Base-by-base conservation (phyloP, 2,797 vertebrate species). In the Gambusia yucatana region DNA sequence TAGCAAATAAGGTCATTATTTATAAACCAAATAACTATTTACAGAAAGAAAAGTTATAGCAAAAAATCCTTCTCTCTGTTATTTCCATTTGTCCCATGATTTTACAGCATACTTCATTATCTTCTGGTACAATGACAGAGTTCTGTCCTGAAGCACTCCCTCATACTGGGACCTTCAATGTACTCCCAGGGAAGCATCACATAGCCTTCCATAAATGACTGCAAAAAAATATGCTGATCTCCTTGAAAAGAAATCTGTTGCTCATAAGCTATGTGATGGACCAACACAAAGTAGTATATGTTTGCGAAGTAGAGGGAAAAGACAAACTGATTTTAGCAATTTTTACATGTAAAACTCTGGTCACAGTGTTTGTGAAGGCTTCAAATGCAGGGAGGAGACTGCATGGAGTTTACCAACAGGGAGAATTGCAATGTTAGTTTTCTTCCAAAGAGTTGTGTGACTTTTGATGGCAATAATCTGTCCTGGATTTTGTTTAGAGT, bases 21-120 rank as follows among this genome's bases (percentile, higher is more conserved):
- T 22, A 67, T 36, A 9, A 22, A 22, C 17, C 63, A 67, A 41
- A 22, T 4, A 41, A 22, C 61, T 36, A 11, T 22, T 65, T 67
- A 67, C 25, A 39, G 20, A 25, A 67, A 67, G 61, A 17, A 1
- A 20, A 39, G 9, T 16, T 63, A 14, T 20, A 9, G 6, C 28
- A 63, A 63, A 63, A 33, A 63, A 65, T 39, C 17, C 20, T 39
- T 25, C n/a, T 82, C 17, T 2, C 69, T 75, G 25, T 59, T 67
- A 28, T 30, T 25, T 78, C 3, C 8, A 65, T 25, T 50, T 61
- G 33, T 25, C 0, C 16, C 7, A 2, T 20, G 30, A 9, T 3
- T 8, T 0, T 25, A 33, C 22, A 72, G 25, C 16, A 63, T 17
- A 33, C 59, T 63, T 63, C 59, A 33, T 63, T 8, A 36, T 33